A percentile compares a stretch with the other conserved stretches of the same genome.
Evolutionary conservation across 2,113 vertebrate genomes (phyloP).

Genomic region (Erpornis zantholeuca): DNA sequence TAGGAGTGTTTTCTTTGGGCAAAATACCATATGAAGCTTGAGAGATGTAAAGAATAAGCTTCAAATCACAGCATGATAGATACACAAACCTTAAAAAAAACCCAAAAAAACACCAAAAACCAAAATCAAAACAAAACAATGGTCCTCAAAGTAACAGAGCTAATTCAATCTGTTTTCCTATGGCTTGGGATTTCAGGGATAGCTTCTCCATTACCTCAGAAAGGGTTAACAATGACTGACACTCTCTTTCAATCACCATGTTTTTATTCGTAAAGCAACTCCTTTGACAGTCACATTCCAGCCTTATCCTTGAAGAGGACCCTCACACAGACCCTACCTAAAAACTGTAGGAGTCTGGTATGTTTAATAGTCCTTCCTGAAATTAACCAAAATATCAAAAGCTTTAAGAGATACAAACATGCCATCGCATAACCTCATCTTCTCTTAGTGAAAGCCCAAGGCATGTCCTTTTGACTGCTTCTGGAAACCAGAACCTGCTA

Average conservation of each 20-base stretch:
- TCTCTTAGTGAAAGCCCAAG: background rate
- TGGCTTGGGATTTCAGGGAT: background rate
- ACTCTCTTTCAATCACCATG: background rate
- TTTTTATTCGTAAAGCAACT: background rate
- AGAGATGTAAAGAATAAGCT: background rate
- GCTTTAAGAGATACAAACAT: background rate
- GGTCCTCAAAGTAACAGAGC: background rate
- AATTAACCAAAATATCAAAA: background rate
- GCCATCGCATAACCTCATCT: background rate
- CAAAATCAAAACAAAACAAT: background rate
- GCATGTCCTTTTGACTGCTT: background rate
- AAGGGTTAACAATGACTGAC: background rate
- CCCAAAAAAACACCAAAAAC: background rate
- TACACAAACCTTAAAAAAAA: background rate
- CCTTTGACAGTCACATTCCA: background rate
- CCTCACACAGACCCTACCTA: background rate
- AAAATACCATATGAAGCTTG: background rate
- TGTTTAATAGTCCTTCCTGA: background rate
- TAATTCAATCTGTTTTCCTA: background rate
- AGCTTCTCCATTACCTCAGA: background rate
- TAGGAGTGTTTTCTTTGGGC: background rate
- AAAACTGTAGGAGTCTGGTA: background rate
- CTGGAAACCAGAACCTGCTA: background rate
- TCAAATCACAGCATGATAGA: background rate
- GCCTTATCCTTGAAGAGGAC: background rate